Base-by-base conservation (phyloP, 2,113 vertebrate genomes). In the Channa maculata region DNA sequence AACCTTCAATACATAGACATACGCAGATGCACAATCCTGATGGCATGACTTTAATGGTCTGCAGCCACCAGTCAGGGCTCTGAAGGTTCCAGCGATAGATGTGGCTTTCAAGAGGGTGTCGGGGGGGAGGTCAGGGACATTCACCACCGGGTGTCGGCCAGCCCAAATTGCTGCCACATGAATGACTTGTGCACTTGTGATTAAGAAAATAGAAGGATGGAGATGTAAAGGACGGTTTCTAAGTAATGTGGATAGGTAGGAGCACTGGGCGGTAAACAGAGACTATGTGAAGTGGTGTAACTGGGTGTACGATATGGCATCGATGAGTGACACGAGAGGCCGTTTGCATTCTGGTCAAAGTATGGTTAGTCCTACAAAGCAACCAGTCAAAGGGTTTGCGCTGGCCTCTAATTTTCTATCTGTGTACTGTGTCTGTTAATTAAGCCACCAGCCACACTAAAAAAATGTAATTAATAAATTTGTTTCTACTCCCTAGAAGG, bases 361-460 rank as follows among this genome's bases (percentile, higher is more conserved):
- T 66, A 77, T 60, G 77, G 84, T 69, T 2, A 64, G 65, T 41
- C 37, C 86, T 74, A 65, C 78, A 85, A 84, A 85, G 80, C 67
- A 83, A 82, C 66, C 53, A 88, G 62, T 77, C 88, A 80, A 77
- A 78, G 82, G 50, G 60, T 63, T 75, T 72, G 53, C 67, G 55
- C 68, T 39, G 77, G 83, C 84, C 91, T 94, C 77, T 93, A 92
- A 94, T 94, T 93, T 89, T 68, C 83, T 77, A 7, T 61, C 83
- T 85, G 76, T 79, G 86, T 81, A 87, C 88, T 78, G 80, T 48
- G 68, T 87, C 83, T 48, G 84, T 88, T 93, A 91, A 93, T 94
- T 90, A 92, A 92, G 89, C 85, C 88, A 86, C 75, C 57, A 38
- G 82, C 74, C 64, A 79, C 86, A 79, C 82, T 68, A 57, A 24